Evolutionary conservation across 2,797 vertebrate species (phyloP).

Genomic region (Melanogrammus aeglefinus): DNA sequence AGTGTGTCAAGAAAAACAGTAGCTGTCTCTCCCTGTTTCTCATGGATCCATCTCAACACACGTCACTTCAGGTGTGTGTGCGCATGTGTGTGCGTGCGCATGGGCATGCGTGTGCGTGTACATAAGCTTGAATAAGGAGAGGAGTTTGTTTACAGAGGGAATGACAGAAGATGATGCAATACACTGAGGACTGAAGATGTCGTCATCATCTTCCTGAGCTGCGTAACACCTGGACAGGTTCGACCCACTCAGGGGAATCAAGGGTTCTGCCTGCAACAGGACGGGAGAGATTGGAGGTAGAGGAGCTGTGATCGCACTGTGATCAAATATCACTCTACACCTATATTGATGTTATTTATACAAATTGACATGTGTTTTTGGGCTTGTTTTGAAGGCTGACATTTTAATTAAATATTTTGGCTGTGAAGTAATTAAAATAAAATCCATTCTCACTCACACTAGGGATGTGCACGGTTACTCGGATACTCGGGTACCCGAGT

Average conservation of each 20-base stretch:
- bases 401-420: not conserved
- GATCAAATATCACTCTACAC: not conserved
- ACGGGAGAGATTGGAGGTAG: not conserved
- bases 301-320: not conserved
- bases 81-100: conserved; percentile 1
- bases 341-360: no score
- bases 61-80: not conserved
- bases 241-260: not conserved
- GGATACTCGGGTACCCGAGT: no score
- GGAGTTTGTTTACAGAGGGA: not conserved
- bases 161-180: not conserved
- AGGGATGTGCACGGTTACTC: no score
- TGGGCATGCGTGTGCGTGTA: conserved; percentile 5
- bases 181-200: not conserved
- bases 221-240: not conserved
- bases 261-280: not conserved
- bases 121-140: conserved; percentile 3
- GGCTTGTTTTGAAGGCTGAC: not conserved
- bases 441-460: not conserved
- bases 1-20: not conserved
- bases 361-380: not conserved
- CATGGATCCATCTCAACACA: conserved; percentile 5
- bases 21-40: not conserved
- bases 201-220: not conserved
- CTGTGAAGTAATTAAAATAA: not conserved